Conservation (phyloP, 2,113 vertebrate genomes). For the Eurystomus gularis region DNA sequence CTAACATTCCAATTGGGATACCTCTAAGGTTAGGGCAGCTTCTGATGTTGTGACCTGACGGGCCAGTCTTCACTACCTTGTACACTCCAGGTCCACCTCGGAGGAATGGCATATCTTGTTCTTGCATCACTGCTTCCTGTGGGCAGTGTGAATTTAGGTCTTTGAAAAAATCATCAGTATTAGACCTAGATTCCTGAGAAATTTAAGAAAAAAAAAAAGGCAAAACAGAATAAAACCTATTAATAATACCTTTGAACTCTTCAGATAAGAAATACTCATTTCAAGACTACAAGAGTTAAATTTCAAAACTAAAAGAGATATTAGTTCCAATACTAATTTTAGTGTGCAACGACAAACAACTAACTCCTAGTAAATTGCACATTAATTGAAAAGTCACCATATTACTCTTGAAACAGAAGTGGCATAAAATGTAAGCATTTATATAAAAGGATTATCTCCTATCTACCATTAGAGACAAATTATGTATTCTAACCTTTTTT, state of each 20-base stretch:
- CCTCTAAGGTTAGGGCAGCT: conserved; percentile 99
- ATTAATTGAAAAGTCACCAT: not conserved
- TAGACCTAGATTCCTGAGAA: conserved; percentile 94
- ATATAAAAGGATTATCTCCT: not conserved
- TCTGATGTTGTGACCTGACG: conserved; percentile 99
- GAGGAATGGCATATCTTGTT: conserved; percentile 87
- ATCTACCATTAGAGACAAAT: not conserved
- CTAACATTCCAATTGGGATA: conserved; percentile 99
- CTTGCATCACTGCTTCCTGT: conserved; percentile 89
- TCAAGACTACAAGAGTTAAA: not conserved
- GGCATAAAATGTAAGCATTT: not conserved
- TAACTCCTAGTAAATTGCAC: not conserved
- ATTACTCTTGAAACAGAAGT: not conserved
- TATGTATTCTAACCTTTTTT: not conserved
- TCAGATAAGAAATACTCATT: not conserved
- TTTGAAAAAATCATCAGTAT: conserved; percentile 93
- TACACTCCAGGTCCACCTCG: conserved; percentile 96
- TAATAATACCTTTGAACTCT: conserved; percentile 33
- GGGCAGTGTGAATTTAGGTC: conserved; percentile 91
- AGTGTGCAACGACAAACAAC: not conserved
- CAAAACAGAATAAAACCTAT: conserved; percentile 46
- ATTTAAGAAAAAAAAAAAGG: conserved; percentile 64
- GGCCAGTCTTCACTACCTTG: conserved; percentile 99
- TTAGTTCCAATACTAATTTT: not conserved
- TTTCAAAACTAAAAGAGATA: not conserved